Conservation (phyloP, 1,140 invertebrate genomes). For the Caenorhabditis inopinata region DNA sequence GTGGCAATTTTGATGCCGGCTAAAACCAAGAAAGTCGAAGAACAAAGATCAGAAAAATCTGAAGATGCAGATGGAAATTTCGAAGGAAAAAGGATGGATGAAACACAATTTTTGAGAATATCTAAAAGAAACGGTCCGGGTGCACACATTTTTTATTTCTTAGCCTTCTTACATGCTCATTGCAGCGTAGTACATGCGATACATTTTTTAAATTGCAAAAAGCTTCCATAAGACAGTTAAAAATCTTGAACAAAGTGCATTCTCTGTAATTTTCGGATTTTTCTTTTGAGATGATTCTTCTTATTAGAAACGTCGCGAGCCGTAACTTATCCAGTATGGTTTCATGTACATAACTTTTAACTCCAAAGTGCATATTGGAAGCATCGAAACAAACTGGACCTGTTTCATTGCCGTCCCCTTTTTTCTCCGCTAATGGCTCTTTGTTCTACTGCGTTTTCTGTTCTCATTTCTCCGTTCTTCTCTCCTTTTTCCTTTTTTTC, state of each 20-base stretch:
- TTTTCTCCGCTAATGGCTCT: neutral
- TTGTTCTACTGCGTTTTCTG: slow-evolving; percentile 1
- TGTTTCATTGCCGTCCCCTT: neutral
- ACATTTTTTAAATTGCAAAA: too few species aligned
- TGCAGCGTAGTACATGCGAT: too few species aligned
- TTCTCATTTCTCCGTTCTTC: neutral
- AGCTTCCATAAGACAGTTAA: too few species aligned
- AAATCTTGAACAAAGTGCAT: too few species aligned
- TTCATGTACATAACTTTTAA: neutral
- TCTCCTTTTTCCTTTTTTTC: too few species aligned
- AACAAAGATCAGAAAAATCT: neutral
- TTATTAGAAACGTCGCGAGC: neutral
- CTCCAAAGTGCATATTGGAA: neutral
- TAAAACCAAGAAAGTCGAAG: neutral
- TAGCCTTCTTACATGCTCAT: too few species aligned
- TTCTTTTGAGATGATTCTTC: neutral
- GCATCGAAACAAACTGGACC: slow-evolving; percentile 17
- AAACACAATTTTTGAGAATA: too few species aligned
- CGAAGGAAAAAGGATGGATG: too few species aligned
- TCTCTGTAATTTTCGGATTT: too few species aligned
- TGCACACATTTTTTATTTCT: too few species aligned
- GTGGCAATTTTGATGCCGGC: slow-evolving; percentile 4
- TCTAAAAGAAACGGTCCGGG: too few species aligned
- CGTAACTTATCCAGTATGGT: neutral
- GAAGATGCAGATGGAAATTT: neutral